A percentile compares a stretch with the other conserved stretches of the same genome.
Conservation (phyloP, 2,888 invertebrate species). For the Cerastoderma edule region DNA sequence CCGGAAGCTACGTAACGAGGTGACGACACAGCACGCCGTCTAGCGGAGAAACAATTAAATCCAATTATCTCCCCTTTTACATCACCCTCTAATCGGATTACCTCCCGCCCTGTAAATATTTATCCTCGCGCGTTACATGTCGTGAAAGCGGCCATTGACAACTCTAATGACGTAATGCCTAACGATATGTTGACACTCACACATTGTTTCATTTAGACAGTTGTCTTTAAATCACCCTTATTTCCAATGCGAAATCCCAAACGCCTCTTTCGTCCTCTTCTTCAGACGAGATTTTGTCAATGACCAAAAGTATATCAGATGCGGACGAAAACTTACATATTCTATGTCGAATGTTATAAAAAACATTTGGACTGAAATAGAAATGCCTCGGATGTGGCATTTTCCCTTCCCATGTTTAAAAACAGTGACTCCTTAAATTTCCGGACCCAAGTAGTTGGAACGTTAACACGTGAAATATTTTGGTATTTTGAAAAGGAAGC, state of each 20-base stretch:
- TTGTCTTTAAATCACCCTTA: background rate
- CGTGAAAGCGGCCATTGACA: slow-evolving; percentile 1
- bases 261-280: background rate
- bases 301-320: too few species aligned
- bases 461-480: too few species aligned
- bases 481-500: too few species aligned
- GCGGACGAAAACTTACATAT: too few species aligned
- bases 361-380: too few species aligned
- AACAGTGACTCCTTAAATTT: too few species aligned
- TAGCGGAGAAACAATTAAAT: slow-evolving; percentile 21
- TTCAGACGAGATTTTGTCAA: too few species aligned
- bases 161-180: background rate
- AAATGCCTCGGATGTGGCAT: too few species aligned
- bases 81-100: slow-evolving; percentile 17
- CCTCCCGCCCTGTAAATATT: slow-evolving; percentile 1
- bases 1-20: slow-evolving; percentile 22
- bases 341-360: too few species aligned
- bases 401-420: too few species aligned
- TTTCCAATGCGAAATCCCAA: too few species aligned
- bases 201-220: background rate
- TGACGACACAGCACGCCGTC: slow-evolving; percentile 25
- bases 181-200: slow-evolving; percentile 19
- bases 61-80: slow-evolving; percentile 20
- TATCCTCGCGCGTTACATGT: background rate
- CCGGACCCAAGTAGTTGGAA: too few species aligned